Percentiles rank a stretch among this genome's conserved stretches.
Evolutionary conservation across 2,113 vertebrate species (phyloP).

Genomic region (Sakesphorus luctuosus): DNA sequence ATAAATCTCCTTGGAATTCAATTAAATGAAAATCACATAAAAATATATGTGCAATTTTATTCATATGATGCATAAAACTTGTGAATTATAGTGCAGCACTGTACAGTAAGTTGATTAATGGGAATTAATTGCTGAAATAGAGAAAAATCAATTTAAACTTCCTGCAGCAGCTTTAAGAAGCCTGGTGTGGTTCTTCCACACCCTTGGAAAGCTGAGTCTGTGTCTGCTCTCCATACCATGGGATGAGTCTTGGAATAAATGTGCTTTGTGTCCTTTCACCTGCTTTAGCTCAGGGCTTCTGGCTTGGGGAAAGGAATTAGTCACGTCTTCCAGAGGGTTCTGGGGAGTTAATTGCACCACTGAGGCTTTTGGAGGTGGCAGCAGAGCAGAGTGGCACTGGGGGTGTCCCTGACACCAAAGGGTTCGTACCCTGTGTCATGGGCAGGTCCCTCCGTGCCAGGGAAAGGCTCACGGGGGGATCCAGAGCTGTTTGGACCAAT

Average conservation of each 20-base stretch:
- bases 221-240: neutral
- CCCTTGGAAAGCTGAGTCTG: neutral
- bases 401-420: neutral
- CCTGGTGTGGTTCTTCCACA: neutral
- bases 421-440: fast-evolving
- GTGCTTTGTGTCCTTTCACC: neutral
- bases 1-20: slow-evolving; percentile 77
- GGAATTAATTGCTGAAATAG: slow-evolving; percentile 62
- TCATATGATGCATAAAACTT: slow-evolving; percentile 66
- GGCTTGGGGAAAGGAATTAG: neutral
- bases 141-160: slow-evolving; percentile 58
- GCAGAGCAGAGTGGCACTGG: neutral
- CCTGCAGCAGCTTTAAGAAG: neutral
- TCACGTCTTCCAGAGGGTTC: fast-evolving
- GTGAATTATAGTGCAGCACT: slow-evolving; percentile 60
- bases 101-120: slow-evolving; percentile 61
- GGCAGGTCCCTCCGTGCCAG: neutral
- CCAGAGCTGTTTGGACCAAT: fast-evolving
- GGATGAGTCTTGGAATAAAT: neutral
- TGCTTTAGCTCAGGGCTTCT: neutral
- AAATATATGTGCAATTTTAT: slow-evolving; percentile 74
- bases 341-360: fast-evolving
- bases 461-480: fast-evolving
- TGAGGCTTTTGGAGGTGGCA: neutral
- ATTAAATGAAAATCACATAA: slow-evolving; percentile 76